These are phyloP conservation scores for Ennomos fuscantarius DNA, from an alignment of 2,888 invertebrate genomes.

Conservation along the genomic window DNA sequence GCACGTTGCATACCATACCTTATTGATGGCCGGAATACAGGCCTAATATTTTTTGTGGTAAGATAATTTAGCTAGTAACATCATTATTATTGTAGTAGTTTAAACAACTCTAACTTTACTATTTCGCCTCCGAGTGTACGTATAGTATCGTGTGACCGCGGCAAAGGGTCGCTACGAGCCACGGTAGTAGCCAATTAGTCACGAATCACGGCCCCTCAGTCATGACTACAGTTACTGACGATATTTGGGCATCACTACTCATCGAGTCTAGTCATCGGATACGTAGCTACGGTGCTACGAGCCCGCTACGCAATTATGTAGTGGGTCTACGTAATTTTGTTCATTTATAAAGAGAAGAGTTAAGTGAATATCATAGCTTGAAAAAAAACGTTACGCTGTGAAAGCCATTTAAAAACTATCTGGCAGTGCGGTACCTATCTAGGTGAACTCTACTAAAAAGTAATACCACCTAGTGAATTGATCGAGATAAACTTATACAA, in stretches of 20 bases:
- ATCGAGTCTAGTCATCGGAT: conserved; percentile 3
- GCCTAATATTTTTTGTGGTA: too few relatives aligned
- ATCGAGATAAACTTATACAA: too few relatives aligned
- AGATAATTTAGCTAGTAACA: too few relatives aligned
- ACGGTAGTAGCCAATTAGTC: conserved; percentile 48
- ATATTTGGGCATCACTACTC: conserved; percentile 30
- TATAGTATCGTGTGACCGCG: conserved; percentile 45
- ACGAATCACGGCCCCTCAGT: conserved; percentile 35
- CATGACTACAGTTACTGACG: conserved; percentile 18
- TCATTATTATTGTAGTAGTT: too few relatives aligned
- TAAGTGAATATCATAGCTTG: too few relatives aligned
- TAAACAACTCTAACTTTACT: neutral
- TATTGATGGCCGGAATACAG: too few relatives aligned
- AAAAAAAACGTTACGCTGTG: too few relatives aligned
- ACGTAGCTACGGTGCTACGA: conserved; percentile 9
- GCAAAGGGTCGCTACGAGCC: conserved; percentile 44
- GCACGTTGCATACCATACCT: too few relatives aligned
- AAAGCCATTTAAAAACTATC: neutral
- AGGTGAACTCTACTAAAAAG: too few relatives aligned
- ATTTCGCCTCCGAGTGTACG: conserved; percentile 4
- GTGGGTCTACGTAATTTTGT: conserved; percentile 6
- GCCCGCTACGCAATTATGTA: conserved; percentile 16
- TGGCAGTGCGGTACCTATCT: too few relatives aligned
- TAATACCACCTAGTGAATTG: too few relatives aligned
- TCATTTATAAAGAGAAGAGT: too few relatives aligned